These are phyloP conservation scores for Pachycephus smyrnensis DNA, from an alignment of 2,888 invertebrate genomes.

Conservation along the genomic window DNA sequence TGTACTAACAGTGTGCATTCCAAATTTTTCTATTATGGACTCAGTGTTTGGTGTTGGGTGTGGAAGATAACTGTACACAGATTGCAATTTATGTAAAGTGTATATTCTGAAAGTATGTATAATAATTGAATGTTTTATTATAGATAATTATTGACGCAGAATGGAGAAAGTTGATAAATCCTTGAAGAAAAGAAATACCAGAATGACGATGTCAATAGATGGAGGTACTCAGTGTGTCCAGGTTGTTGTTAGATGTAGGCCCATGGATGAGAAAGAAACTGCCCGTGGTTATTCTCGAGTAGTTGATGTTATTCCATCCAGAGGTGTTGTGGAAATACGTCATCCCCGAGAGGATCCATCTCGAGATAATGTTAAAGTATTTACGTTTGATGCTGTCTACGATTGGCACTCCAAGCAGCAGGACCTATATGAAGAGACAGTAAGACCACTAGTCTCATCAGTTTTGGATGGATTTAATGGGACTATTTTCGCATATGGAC, in stretches of 20 bases:
- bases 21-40: not conserved
- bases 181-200: conserved; percentile 43
- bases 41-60: not conserved
- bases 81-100: not conserved
- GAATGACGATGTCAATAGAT: conserved; percentile 39
- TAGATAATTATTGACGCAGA: conserved; percentile 1
- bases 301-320: conserved; percentile 86
- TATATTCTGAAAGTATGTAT: not conserved
- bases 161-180: conserved; percentile 48
- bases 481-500: conserved; percentile 99
- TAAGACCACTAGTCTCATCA: conserved; percentile 92
- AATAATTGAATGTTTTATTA: not conserved
- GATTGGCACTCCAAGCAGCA: conserved; percentile 91
- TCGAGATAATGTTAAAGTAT: conserved; percentile 87
- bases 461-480: conserved; percentile 98
- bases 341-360: conserved; percentile 80
- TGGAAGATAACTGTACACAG: not conserved
- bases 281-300: conserved; percentile 80
- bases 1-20: not conserved
- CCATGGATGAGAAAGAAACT: conserved; percentile 90
- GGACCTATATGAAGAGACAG: conserved; percentile 95
- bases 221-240: conserved; percentile 81
- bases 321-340: conserved; percentile 91
- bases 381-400: conserved; percentile 98
- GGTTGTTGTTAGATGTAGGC: conserved; percentile 97